Evolutionary conservation across 2,888 invertebrate species (phyloP).

Genomic region (Druceiella hillmani): DNA sequence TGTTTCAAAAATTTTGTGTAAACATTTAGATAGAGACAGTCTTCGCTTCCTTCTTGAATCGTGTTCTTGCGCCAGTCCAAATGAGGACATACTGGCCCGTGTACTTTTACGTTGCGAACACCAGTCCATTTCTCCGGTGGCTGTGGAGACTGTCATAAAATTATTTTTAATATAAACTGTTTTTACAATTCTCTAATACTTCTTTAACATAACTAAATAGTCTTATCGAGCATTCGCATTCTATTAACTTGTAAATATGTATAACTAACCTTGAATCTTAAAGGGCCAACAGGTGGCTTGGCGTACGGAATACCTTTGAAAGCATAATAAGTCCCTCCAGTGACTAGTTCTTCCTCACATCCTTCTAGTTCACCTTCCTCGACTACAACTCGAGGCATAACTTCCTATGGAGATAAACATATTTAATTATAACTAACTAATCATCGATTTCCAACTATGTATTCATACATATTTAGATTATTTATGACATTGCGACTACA

Average conservation of each 20-base stretch:
- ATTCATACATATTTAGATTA: too few relatives aligned
- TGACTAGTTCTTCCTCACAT: slow-evolving; percentile 29
- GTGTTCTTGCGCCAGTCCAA: slow-evolving; percentile 46
- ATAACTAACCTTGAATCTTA: slow-evolving; percentile 58
- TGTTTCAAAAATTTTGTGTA: slow-evolving; percentile 42
- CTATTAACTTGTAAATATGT: too few relatives aligned
- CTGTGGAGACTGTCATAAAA: slow-evolving; percentile 36
- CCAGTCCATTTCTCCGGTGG: slow-evolving; percentile 40
- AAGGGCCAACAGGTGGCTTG: slow-evolving; percentile 50
- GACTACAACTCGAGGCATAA: slow-evolving; percentile 34
- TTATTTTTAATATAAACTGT: background rate
- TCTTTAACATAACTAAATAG: too few relatives aligned
- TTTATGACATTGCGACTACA: too few relatives aligned
- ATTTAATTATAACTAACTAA: too few relatives aligned
- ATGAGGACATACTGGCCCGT: slow-evolving; percentile 44
- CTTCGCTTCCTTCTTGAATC: slow-evolving; percentile 51
- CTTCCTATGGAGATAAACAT: too few relatives aligned
- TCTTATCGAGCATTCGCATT: too few relatives aligned
- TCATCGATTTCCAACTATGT: too few relatives aligned
- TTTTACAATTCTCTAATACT: background rate
- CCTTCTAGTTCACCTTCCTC: slow-evolving; percentile 39
- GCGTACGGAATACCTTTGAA: slow-evolving; percentile 58
- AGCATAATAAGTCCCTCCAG: slow-evolving; percentile 35
- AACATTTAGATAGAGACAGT: slow-evolving; percentile 66
- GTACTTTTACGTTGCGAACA: slow-evolving; percentile 35